Evolutionary conservation across 2,113 vertebrate species (phyloP).

Genomic region (Anhinga anhinga): DNA sequence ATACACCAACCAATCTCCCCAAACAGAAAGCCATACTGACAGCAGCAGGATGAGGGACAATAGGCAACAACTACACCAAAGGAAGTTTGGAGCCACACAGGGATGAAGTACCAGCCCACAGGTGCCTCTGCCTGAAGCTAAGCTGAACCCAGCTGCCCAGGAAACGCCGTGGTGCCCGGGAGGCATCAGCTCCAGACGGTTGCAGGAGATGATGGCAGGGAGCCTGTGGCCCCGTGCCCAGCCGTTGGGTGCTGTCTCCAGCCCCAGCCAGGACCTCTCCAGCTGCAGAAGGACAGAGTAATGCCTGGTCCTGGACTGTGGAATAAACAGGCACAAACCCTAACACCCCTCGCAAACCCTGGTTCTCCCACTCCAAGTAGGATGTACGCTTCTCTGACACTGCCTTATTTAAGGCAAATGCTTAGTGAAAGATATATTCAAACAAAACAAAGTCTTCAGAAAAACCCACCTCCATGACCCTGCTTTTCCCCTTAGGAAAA

Average conservation of each 20-base stretch:
- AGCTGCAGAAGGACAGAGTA: neutral
- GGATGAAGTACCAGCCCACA: neutral
- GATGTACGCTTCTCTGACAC: neutral
- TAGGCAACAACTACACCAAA: neutral
- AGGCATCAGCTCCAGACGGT: neutral
- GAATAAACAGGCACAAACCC: neutral
- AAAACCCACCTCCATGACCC: accelerated
- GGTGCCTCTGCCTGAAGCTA: neutral
- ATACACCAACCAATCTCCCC: neutral
- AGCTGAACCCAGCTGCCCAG: neutral
- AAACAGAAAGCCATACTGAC: neutral
- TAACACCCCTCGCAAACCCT: neutral
- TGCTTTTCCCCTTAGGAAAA: neutral
- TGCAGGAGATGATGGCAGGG: neutral
- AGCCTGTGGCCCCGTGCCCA: neutral
- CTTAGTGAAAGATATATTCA: neutral
- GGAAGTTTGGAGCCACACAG: neutral
- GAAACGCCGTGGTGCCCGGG: accelerated
- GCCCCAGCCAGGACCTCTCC: neutral
- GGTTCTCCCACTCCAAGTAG: neutral
- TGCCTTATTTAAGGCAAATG: neutral
- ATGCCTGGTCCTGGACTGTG: neutral
- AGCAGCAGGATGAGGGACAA: neutral
- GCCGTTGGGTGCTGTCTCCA: neutral
- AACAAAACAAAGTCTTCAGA: neutral